A percentile compares a stretch with the other conserved stretches of the same genome.
These are phyloP conservation scores for Mormyrus lacerda DNA, from an alignment of 2,113 vertebrate species.

Conservation along the genomic window DNA sequence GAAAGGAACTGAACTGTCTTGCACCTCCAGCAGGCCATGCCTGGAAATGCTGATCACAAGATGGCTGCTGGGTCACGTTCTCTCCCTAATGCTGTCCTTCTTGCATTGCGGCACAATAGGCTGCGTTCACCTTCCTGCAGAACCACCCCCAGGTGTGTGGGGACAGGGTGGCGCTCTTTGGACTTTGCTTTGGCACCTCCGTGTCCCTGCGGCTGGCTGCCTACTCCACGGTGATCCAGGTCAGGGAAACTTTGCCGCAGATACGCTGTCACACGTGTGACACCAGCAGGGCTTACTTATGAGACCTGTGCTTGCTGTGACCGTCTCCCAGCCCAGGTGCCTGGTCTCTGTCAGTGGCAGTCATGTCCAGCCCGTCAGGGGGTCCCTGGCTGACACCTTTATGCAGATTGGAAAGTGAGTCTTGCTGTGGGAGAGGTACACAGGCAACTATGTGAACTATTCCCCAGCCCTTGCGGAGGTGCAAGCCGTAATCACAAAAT, in stretches of 20 bases:
- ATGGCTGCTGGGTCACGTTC: background rate
- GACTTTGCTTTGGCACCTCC: slow-evolving; percentile 41
- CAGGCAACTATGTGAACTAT: too few species aligned
- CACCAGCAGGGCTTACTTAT: background rate
- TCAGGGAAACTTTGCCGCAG: background rate
- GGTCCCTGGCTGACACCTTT: slow-evolving; percentile 31
- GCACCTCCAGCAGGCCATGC: too few species aligned
- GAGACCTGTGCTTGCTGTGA: background rate
- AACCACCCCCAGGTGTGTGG: slow-evolving; percentile 38
- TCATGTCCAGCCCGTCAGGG: slow-evolving; percentile 31
- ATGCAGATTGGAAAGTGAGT: slow-evolving; percentile 29
- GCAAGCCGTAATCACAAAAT: background rate
- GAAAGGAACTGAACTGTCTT: background rate
- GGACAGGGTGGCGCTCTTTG: slow-evolving; percentile 39
- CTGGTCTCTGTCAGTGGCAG: slow-evolving; percentile 44
- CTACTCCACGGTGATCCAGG: slow-evolving; percentile 35
- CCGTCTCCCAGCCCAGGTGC: slow-evolving; percentile 39
- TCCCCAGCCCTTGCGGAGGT: background rate
- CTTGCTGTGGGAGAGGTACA: background rate
- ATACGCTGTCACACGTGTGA: too few species aligned
- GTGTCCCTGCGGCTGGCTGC: slow-evolving; percentile 37
- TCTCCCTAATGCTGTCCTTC: background rate
- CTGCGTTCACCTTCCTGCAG: slow-evolving; percentile 32
- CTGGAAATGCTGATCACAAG: too few species aligned
- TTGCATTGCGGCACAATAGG: background rate